phyloP scores from a whole-genome alignment of 1,140 invertebrate species.

The Rhizoglyphus robini region DNA sequence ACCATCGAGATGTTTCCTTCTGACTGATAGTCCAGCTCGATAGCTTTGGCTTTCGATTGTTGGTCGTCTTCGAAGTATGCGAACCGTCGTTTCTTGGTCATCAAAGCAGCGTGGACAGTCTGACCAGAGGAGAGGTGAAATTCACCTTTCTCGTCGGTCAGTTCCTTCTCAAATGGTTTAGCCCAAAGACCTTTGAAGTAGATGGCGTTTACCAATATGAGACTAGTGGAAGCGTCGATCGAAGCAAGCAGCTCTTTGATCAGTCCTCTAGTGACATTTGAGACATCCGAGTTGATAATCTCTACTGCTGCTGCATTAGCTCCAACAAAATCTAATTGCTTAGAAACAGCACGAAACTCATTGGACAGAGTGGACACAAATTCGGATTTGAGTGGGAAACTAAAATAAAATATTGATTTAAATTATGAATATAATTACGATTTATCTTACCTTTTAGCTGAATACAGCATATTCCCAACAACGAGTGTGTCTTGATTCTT shows the following conservation, averaged over 20 bases:
- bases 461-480: neutral
- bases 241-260: slow-evolving; percentile 51
- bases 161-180: slow-evolving; percentile 47
- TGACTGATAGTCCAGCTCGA: no score
- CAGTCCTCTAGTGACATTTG: slow-evolving; percentile 48
- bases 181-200: slow-evolving; percentile 73
- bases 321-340: no score
- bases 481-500: neutral
- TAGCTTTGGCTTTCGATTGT: no score
- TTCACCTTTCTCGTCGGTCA: slow-evolving; percentile 38
- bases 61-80: no score
- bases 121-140: neutral
- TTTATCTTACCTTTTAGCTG: neutral
- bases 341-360: no score
- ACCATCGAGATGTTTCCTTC: no score
- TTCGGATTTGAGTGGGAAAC: neutral
- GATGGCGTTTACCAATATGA: no score
- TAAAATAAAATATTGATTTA: neutral
- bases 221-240: slow-evolving; percentile 41
- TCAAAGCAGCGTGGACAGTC: slow-evolving; percentile 49
- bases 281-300: no score
- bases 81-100: slow-evolving; percentile 30
- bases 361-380: no score
- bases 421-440: neutral
- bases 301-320: no score